A percentile compares a stretch with the other conserved stretches of the same genome.
Evolutionary conservation across 1,140 invertebrate genomes (phyloP).

Genomic region (Brachionus rotundiformis): DNA sequence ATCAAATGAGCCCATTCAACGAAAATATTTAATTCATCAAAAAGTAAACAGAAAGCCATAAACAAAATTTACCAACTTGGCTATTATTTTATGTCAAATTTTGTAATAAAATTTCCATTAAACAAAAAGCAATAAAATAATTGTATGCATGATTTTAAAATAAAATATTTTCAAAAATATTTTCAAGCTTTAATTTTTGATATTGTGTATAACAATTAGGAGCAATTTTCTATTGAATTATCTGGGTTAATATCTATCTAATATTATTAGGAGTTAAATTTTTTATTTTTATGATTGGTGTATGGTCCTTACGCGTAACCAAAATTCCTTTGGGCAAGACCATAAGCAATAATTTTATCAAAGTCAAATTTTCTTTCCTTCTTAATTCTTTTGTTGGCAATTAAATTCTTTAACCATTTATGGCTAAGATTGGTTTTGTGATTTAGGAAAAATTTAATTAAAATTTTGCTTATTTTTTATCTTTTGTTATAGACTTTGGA

Average conservation of each 20-base stretch:
- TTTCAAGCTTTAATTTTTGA: neutral
- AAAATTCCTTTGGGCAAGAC: neutral
- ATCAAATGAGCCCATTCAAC: conserved; percentile 28
- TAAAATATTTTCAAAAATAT: neutral
- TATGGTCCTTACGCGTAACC: neutral
- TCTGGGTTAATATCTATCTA: neutral
- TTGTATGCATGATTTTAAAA: neutral
- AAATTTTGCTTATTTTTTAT: neutral
- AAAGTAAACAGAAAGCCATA: neutral
- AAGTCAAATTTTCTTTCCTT: neutral
- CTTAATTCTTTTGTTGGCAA: neutral
- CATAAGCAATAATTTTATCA: neutral
- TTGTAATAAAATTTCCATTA: conserved; percentile 23
- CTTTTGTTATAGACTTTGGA: neutral
- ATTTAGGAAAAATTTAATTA: neutral
- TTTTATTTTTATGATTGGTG: neutral
- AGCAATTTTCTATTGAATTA: neutral
- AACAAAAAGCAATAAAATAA: neutral
- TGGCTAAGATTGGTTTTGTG: too few species aligned
- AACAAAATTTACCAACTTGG: neutral
- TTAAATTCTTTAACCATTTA: too few species aligned
- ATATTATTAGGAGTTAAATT: too few species aligned
- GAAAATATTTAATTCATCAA: conserved; percentile 49
- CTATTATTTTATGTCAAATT: neutral
- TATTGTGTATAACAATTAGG: neutral